Base-by-base conservation (phyloP, 2,113 vertebrate genomes). In the Gallinago media region DNA sequence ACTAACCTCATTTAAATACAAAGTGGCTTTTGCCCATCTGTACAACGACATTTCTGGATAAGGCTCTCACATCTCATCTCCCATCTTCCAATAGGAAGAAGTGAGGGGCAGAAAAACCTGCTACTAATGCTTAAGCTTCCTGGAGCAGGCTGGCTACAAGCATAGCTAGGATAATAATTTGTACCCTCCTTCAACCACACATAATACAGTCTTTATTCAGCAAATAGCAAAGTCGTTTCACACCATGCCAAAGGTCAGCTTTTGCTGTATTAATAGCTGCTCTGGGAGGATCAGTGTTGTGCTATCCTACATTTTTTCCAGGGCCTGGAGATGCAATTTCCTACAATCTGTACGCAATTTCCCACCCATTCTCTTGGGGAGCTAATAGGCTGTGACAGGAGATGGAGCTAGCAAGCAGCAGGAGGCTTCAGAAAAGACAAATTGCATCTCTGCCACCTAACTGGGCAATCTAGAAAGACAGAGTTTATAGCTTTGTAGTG, bases 271-370 rank as follows among this genome's bases (percentile, higher is more conserved):
- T 98, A 98, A 98, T 98, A 98, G 98, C 97, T 98, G 97, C 97
- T 98, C 97, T 98, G 97, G 97, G 96, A 98, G 97, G 97, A 98
- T 97, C 98, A 97, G 96, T 98, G 98, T 98, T 97, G 97, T 98
- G 96, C 98, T 98, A 98, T 97, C 97, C 97, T 98, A 97, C 98
- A 97, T 98, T 98, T 98, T 98, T 98, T 98, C 97, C 97, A 96
- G 94, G 96, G 97, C 95, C 97, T 98, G 98, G 97, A 98, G 98
- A 98, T 98, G 98, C 98, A 98, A 98, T 99, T 98, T 98, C 98
- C 98, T 98, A 97, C 98, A 98, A 98, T 98, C 98, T 98, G 98
- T 97, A 98, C 98, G 97, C 98, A 98, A 98, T 98, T 98, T 98
- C 98, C 98, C 97, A 98, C 98, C 98, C 98, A 98, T 98, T 98